Evolutionary conservation across 1,140 invertebrate species (phyloP).

Genomic region (Brachionus plicatilis): DNA sequence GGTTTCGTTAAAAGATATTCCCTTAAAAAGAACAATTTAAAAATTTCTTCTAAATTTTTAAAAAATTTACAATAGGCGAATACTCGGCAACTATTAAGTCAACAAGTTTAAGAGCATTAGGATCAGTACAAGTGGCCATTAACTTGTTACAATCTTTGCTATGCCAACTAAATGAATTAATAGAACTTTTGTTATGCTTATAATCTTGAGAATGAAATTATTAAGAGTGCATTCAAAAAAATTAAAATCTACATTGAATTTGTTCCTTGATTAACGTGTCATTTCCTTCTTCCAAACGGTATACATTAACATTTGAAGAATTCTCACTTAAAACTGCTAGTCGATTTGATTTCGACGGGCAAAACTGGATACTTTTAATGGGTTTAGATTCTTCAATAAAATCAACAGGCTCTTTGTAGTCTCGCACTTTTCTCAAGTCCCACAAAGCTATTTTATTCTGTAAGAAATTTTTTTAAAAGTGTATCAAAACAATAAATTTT

Average conservation of each 20-base stretch:
- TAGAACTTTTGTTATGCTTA: neutral
- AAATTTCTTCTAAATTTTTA: neutral
- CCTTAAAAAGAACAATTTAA: neutral
- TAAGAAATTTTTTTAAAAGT: neutral
- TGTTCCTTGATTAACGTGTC: neutral
- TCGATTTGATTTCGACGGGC: neutral
- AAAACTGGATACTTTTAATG: slow-evolving; percentile 39
- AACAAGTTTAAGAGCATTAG: neutral
- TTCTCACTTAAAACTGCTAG: slow-evolving; percentile 20
- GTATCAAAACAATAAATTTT: neutral
- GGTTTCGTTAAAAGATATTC: neutral
- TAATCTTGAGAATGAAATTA: neutral
- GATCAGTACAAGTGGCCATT: neutral
- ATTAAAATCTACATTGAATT: slow-evolving; percentile 11
- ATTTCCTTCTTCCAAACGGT: neutral
- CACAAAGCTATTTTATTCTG: slow-evolving; percentile 34
- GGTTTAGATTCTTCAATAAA: slow-evolving; percentile 19
- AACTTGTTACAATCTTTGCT: slow-evolving; percentile 13
- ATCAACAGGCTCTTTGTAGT: slow-evolving; percentile 8
- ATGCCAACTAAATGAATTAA: slow-evolving; percentile 35
- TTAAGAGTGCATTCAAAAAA: neutral
- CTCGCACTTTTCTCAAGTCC: slow-evolving; percentile 3
- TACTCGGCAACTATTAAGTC: slow-evolving; percentile 1
- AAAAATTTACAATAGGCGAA: neutral
- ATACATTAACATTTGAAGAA: neutral